phyloP scores from a whole-genome alignment of 2,113 vertebrate species.

The Boulengeromyrus knoepffleri region DNA sequence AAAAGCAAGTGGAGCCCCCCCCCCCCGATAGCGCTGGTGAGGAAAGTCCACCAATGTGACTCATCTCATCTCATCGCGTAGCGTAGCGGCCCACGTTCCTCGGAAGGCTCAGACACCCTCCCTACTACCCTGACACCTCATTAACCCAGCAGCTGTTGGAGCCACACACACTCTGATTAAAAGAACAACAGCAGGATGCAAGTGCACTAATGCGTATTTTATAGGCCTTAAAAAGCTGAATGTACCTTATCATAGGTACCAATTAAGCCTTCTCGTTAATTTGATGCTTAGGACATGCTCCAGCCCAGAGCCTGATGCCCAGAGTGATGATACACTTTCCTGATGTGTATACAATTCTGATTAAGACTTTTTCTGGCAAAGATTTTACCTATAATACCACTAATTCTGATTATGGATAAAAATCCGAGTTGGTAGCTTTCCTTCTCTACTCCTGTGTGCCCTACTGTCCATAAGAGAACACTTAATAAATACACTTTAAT shows the following conservation, averaged over 20 bases:
- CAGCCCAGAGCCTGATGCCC: background rate
- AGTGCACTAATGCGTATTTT: background rate
- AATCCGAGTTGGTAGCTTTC: background rate
- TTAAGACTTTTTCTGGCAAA: background rate
- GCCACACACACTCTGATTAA: background rate
- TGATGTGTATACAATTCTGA: background rate
- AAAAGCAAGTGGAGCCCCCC: background rate
- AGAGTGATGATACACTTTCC: background rate
- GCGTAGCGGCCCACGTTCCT: background rate
- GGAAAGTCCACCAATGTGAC: background rate
- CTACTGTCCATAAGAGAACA: background rate
- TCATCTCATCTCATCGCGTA: background rate
- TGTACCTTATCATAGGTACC: background rate
- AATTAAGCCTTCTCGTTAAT: background rate
- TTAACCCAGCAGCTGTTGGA: background rate
- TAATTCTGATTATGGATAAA: background rate
- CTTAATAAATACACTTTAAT: background rate
- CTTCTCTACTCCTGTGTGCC: background rate
- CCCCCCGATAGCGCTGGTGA: background rate
- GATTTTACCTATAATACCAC: background rate
- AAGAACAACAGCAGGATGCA: background rate
- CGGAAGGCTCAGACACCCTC: background rate
- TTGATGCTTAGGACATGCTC: background rate
- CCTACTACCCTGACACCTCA: background rate
- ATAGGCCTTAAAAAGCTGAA: background rate